These are phyloP conservation scores for Dendropsophus ebraccatus DNA, from an alignment of 2,113 vertebrate species.

Conservation along the genomic window DNA sequence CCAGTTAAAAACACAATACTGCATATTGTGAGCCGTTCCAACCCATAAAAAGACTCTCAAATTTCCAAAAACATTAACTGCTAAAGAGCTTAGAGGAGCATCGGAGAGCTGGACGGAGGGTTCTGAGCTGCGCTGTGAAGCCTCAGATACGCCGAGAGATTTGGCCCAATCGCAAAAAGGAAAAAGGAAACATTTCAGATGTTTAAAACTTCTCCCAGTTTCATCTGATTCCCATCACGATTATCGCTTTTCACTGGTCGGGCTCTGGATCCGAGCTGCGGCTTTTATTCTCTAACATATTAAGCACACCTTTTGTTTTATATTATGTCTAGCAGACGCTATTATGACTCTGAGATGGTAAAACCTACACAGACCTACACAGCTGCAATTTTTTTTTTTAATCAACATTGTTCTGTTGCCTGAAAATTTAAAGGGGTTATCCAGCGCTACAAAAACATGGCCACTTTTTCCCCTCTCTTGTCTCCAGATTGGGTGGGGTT, in stretches of 20 bases:
- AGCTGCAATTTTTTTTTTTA: neutral
- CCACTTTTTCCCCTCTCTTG: no score
- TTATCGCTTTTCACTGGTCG: constrained; percentile 15
- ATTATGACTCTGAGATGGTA: constrained; percentile 36
- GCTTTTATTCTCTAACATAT: constrained; percentile 8
- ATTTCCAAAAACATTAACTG: constrained; percentile 55
- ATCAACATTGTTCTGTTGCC: neutral
- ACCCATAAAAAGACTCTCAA: constrained; percentile 21
- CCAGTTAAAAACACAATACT: constrained; percentile 3
- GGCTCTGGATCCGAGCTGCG: constrained; percentile 2
- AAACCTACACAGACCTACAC: neutral
- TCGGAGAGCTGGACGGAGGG: constrained; percentile 36
- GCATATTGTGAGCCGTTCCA: constrained; percentile 22
- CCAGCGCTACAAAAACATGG: no score
- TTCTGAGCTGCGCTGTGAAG: constrained; percentile 38
- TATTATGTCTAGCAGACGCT: constrained; percentile 43
- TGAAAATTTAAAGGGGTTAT: no score
- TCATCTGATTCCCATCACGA: constrained; percentile 32
- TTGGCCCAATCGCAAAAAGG: constrained; percentile 50
- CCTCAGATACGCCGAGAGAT: constrained; percentile 43
- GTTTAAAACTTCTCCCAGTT: constrained; percentile 34
- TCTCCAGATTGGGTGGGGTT: no score
- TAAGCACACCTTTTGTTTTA: constrained; percentile 30
- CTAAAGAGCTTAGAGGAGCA: constrained; percentile 50
- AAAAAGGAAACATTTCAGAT: constrained; percentile 47